Evolutionary conservation across 30 jellyfish, hydroid and myxozoan genomes (phyloP), one percentile per base, ranked within the genome.

Genomic region (Cassiopea andromeda): DNA sequence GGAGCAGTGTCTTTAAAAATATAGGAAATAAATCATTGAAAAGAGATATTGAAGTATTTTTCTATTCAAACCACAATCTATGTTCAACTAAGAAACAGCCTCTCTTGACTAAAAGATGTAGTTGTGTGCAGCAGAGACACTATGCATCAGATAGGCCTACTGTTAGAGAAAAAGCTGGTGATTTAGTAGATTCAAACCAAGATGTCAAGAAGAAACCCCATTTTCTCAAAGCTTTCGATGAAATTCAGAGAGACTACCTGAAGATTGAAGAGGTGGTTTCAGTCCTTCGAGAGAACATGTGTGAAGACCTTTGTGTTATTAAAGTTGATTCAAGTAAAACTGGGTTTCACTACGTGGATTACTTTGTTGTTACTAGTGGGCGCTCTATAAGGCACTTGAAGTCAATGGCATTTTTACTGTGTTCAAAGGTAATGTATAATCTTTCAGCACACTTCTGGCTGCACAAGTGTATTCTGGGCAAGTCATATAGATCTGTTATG

Each of bases 261-360:
- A 38, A 49, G 17, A 85, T 92, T 2, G 93, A 85, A 7, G 95
- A 85, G 2, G 87, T 92, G 43, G 92, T 73, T 45, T 81, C 83
- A 18, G 60, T 86, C n/a, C 77, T 92, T 14, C 61, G 75, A 10
- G 97, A 92, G 4, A 81, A 66, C 46, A 66, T 72, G 12, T 72
- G 93, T 73, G 83, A 84, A 85, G 97, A 92, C 66, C 76, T 92
- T 44, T 92, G 97, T 80, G 97, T 92, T 8, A 92, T 92, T 10
- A 92, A 86, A 44, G 90, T 92, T 9, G 90, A 92, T 49, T 47
- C 45, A 1, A 44, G 50, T 27, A 57, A 80, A 60, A 10, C 74
- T 54, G 45, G 68, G 72, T 75, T 92, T 59, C 88, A 82, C 49
- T 90, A 81, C 73, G 97, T 85, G 18, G 97, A 92, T 60, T 92